A percentile compares a stretch with the other conserved stretches of the same genome.
Conservation (phyloP, 2,113 vertebrate genomes). For the Phrynosoma blainvillii region DNA sequence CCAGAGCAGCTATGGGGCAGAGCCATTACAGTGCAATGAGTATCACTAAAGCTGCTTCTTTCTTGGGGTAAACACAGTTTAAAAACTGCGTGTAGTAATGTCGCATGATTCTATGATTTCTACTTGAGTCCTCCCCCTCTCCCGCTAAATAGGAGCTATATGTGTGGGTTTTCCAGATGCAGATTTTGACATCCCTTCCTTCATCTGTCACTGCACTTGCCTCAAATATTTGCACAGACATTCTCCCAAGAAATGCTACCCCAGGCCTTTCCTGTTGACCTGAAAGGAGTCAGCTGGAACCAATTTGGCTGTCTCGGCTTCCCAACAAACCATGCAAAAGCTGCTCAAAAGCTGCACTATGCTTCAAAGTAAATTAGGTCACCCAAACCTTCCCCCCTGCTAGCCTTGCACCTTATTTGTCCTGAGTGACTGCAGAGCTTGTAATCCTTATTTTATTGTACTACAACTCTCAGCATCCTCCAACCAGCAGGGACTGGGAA, state of each 20-base stretch:
- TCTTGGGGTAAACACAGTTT: no score
- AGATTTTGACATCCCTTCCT: slow-evolving; percentile 35
- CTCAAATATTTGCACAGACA: not conserved
- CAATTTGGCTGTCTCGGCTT: not conserved
- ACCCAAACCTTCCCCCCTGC: not conserved
- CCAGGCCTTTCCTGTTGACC: not conserved
- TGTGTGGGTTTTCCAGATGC: not conserved
- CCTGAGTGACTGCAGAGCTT: no score
- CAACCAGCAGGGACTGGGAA: no score
- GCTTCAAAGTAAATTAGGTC: not conserved
- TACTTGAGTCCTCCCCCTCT: slow-evolving; percentile 10
- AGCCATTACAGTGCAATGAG: no score
- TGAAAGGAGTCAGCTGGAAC: not conserved
- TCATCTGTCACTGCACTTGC: not conserved
- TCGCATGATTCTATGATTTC: not conserved
- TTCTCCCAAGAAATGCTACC: not conserved
- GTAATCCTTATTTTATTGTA: not conserved
- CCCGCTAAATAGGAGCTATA: not conserved
- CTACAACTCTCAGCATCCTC: not conserved
- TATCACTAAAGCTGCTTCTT: no score
- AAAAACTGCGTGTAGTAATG: no score
- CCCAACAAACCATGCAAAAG: not conserved
- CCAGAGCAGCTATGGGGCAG: no score
- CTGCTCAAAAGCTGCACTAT: not conserved
- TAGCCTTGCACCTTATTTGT: not conserved